Evolutionary conservation across 2,113 vertebrate species (phyloP), one percentile per base, ranked within the genome.

Genomic region (Embiotoca jacksoni): DNA sequence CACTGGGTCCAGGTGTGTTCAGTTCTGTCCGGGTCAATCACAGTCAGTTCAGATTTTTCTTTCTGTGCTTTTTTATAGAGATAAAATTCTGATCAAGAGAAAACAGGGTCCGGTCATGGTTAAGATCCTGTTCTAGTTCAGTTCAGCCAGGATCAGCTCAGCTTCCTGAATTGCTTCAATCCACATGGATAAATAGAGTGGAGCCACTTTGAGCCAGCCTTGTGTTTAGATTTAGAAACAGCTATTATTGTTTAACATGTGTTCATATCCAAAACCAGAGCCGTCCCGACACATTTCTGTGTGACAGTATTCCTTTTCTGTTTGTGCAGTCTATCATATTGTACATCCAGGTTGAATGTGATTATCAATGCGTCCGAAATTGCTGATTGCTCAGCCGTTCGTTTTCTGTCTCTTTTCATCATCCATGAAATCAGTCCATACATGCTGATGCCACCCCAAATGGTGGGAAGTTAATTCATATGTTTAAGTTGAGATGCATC

Each of bases 61-160:
- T 75, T n/a, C 59, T 47, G 60, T 70, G 58, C 49, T 68, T 67
- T 82, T 46, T 46, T 39, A 60, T 23, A 77, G 32, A 32, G 35
- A 32, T 32, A 57, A 39, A 68, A 41, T 58, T 68, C 35, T 44
- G 55, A 60, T 46, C 44, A 35, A n/a, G 53, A 54, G 10, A 77
- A 39, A 30, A 32, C 37, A 60, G 36, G 68, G 47, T 77, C 53
- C 55, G 62, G 54, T 72, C 7, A 56, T 56, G 15, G 53, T 75
- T 66, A 23, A 69, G 56, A 80, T 78, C 75, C 67, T 49, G 74
- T 30, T 62, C 52, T 70, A 71, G 68, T 68, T 75, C n/a, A 74
- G 53, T 7, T 30, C 52, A 36, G 62, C 56, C 15, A 39, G 10
- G 37, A 65, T 71, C 63, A 47, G 52, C 15, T 54, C 14, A 47